Conservation (phyloP, 2,113 vertebrate genomes). For the Chitala chitala region DNA sequence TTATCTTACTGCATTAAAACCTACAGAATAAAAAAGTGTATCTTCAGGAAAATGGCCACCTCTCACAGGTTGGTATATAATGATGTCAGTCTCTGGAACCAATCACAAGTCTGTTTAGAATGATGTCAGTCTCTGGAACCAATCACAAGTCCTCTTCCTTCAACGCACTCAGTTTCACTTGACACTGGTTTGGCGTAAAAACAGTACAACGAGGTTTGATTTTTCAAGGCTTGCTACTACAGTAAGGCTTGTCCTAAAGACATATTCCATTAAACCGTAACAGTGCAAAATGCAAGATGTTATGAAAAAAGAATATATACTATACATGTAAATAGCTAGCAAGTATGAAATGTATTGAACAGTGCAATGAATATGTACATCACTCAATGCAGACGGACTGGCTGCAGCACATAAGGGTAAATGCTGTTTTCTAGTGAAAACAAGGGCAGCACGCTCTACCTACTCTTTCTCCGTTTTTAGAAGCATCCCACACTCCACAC, state of each 20-base stretch:
- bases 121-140: background rate
- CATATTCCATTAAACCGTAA: conserved; percentile 27
- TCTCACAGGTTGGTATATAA: background rate
- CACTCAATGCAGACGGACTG: conserved; percentile 16
- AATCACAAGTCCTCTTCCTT: no score
- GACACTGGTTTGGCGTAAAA: conserved; percentile 1
- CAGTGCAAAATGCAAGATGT: conserved; percentile 48
- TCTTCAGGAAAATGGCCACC: no score
- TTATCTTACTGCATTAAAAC: no score
- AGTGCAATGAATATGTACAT: conserved; percentile 53
- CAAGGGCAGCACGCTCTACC: no score
- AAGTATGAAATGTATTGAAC: conserved; percentile 51
- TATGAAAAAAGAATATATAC: conserved; percentile 22
- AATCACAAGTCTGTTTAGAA: no score
- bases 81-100: background rate
- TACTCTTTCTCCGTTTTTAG: no score
- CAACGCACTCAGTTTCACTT: background rate
- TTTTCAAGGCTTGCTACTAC: conserved; percentile 12
- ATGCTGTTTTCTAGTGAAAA: no score
- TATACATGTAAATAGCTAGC: conserved; percentile 41
- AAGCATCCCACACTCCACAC: no score
- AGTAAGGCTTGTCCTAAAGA: conserved; percentile 32
- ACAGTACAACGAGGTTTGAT: conserved; percentile 18
- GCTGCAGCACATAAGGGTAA: background rate
- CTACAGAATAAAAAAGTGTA: no score